Evolutionary conservation across 2,888 invertebrate genomes (phyloP).

Genomic region (Microplitis deprimator): DNA sequence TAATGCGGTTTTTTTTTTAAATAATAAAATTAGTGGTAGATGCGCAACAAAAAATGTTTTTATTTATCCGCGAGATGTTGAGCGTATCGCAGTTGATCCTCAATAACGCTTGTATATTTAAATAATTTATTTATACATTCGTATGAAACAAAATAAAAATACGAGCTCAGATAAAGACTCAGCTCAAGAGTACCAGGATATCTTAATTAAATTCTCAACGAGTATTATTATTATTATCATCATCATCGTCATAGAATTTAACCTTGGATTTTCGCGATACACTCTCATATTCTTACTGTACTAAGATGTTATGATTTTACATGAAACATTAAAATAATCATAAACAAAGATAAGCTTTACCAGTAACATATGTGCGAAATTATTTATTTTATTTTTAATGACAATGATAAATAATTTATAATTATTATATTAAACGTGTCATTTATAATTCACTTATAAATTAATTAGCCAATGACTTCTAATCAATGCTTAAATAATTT

Average conservation of each 20-base stretch:
- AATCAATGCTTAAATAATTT: too few relatives aligned
- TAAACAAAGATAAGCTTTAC: background rate
- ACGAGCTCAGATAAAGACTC: background rate
- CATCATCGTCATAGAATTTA: background rate
- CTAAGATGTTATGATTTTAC: background rate
- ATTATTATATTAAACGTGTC: too few relatives aligned
- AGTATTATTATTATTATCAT: constrained; percentile 13
- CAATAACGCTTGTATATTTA: background rate
- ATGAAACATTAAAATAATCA: background rate
- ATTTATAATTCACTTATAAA: too few relatives aligned
- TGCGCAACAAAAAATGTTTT: background rate
- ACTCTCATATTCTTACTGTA: background rate
- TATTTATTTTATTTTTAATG: background rate
- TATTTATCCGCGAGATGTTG: background rate
- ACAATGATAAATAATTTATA: too few relatives aligned
- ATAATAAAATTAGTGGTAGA: background rate
- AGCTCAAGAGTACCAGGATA: constrained; percentile 27
- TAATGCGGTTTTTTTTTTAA: background rate
- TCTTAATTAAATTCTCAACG: constrained; percentile 38
- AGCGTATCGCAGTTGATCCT: background rate
- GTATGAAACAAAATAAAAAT: background rate
- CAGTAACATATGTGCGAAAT: background rate
- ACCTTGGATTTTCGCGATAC: constrained; percentile 10
- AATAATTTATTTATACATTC: background rate
- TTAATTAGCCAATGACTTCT: too few relatives aligned